phyloP scores from a whole-genome alignment of 2,797 vertebrate species.

The Hyperoplus immaculatus region DNA sequence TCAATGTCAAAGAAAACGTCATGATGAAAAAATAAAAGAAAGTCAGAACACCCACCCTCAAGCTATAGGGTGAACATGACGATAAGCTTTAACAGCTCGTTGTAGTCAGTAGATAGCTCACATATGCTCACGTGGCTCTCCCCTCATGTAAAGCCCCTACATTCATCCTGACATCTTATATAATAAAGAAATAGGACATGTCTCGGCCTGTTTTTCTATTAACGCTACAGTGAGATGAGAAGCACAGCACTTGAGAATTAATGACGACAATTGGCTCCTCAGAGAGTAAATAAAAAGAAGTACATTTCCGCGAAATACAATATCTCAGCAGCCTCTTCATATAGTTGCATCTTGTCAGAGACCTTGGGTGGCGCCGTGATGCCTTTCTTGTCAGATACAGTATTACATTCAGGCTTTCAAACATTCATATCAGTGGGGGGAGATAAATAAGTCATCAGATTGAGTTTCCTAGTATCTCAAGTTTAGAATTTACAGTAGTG shows the following conservation, averaged over 20 bases:
- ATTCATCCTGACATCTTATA: slow-evolving; percentile 23
- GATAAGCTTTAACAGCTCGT: neutral
- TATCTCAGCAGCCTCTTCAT: neutral
- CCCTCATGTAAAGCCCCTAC: slow-evolving; percentile 1
- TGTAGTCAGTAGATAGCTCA: slow-evolving; percentile 9
- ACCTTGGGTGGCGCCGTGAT: slow-evolving; percentile 5
- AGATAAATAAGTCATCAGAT: no score
- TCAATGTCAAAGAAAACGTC: neutral
- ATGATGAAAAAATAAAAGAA: neutral
- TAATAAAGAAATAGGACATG: slow-evolving; percentile 9
- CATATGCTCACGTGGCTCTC: slow-evolving; percentile 22
- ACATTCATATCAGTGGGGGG: neutral
- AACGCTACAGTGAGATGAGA: slow-evolving; percentile 20
- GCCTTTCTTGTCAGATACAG: slow-evolving; percentile 14
- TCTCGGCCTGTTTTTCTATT: slow-evolving; percentile 19
- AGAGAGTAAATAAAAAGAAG: slow-evolving; percentile 1
- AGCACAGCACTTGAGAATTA: slow-evolving; percentile 15
- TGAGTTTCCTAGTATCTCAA: no score
- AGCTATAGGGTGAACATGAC: neutral
- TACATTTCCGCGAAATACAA: slow-evolving; percentile 26
- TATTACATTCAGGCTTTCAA: neutral
- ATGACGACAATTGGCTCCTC: slow-evolving; percentile 23
- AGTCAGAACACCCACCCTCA: no score
- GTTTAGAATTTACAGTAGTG: slow-evolving; percentile 1
- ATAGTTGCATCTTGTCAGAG: neutral